Evolutionary conservation across 2,797 vertebrate species (phyloP).

Genomic region (Schizopygopsis pylzovi): DNA sequence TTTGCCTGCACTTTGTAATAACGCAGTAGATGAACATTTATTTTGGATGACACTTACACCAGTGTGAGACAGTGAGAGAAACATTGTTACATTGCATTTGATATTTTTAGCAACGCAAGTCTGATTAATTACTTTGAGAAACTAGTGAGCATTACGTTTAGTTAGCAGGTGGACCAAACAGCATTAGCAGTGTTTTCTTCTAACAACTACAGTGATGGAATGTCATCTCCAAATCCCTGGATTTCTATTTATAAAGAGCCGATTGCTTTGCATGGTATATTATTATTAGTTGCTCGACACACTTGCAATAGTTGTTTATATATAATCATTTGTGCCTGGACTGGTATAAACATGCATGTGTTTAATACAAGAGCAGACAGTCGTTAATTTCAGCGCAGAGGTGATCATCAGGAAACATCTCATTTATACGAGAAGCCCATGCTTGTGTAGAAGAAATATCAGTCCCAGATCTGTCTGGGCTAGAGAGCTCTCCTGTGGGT

Average conservation of each 20-base stretch:
- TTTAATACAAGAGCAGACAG: background rate
- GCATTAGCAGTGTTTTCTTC: constrained; percentile 9
- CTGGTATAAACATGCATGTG: background rate
- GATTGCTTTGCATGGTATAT: constrained; percentile 10
- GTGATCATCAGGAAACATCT: constrained; percentile 28
- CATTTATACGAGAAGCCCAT: constrained; percentile 35
- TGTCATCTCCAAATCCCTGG: background rate
- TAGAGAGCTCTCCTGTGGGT: constrained; percentile 46
- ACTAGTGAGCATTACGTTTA: background rate
- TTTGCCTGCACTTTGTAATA: background rate
- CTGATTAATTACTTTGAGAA: constrained; percentile 1
- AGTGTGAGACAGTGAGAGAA: constrained; percentile 14
- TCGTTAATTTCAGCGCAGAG: constrained; percentile 4
- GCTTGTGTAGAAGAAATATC: constrained; percentile 37
- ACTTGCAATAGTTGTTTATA: constrained; percentile 3
- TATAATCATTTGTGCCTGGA: background rate
- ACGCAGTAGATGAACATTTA: constrained; percentile 8
- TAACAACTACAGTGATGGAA: constrained; percentile 22
- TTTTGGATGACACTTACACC: background rate
- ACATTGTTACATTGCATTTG: constrained; percentile 28
- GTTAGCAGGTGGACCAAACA: constrained; percentile 8
- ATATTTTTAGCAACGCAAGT: constrained; percentile 32
- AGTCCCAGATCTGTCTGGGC: constrained; percentile 49
- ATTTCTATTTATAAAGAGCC: constrained; percentile 1
- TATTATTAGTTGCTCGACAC: constrained; percentile 19